Conservation (phyloP, 1,140 invertebrate species). For the Probaryconus sp. region DNA sequence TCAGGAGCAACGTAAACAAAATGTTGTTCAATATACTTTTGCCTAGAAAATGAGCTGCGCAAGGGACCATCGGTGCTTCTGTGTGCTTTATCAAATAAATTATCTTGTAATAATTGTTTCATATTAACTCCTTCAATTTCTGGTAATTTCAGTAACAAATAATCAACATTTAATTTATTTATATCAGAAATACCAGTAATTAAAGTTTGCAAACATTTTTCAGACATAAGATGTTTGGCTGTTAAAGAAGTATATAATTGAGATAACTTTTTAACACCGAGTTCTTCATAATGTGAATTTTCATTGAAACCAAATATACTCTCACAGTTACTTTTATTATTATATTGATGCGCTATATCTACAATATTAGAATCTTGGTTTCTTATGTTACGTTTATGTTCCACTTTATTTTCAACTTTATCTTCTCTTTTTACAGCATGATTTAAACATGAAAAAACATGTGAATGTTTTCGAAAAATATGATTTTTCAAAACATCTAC, state of each 20-base stretch:
- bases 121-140: background rate
- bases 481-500: conserved; percentile 4
- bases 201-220: background rate
- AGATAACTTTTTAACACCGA: too few relatives aligned
- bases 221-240: conserved; percentile 6
- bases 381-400: too few relatives aligned
- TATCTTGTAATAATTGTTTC: background rate
- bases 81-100: conserved; percentile 27
- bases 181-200: conserved; percentile 1
- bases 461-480: conserved; percentile 9
- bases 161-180: conserved; percentile 7
- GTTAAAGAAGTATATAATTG: conserved; percentile 7
- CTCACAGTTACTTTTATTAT: too few relatives aligned
- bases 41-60: conserved; percentile 12
- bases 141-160: conserved; percentile 1
- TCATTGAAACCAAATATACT: too few relatives aligned
- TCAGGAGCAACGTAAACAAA: conserved; percentile 46
- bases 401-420: too few relatives aligned
- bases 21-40: conserved; percentile 50
- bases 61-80: conserved; percentile 9
- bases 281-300: too few relatives aligned
- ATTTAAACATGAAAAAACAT: background rate
- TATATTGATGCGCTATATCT: too few relatives aligned
- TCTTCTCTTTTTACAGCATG: background rate
- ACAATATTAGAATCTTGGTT: too few relatives aligned